Evolutionary conservation across 2,888 invertebrate species (phyloP).

Genomic region (Tinea trinotella): DNA sequence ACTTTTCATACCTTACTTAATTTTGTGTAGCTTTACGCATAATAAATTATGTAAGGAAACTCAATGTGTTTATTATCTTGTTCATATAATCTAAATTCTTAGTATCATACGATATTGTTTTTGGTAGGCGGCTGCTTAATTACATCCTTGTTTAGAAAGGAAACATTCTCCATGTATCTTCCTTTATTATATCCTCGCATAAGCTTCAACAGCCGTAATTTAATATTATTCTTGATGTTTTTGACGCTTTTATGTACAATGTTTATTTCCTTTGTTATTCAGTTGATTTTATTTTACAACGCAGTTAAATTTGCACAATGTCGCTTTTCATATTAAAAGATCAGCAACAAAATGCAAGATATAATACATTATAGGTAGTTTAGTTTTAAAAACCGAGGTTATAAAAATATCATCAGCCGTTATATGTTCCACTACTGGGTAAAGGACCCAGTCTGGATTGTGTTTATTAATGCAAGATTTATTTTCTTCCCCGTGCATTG

Average conservation of each 20-base stretch:
- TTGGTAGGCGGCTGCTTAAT: slow-evolving; percentile 11
- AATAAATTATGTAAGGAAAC: neutral
- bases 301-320: no score
- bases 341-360: no score
- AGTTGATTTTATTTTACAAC: neutral
- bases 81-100: slow-evolving; percentile 6
- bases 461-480: no score
- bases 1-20: no score
- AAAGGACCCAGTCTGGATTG: no score
- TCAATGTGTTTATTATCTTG: neutral
- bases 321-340: no score
- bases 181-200: neutral
- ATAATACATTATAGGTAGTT: no score
- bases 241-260: neutral
- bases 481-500: no score
- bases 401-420: no score
- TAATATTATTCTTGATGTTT: slow-evolving; percentile 7
- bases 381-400: no score
- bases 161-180: slow-evolving; percentile 4
- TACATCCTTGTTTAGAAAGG: slow-evolving; percentile 11
- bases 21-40: neutral
- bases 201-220: neutral
- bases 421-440: no score
- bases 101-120: slow-evolving; percentile 2
- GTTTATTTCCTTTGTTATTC: neutral